Evolutionary conservation across 2,113 vertebrate species (phyloP), one percentile per base, ranked within the genome.

Genomic region (Patagioenas fasciata): DNA sequence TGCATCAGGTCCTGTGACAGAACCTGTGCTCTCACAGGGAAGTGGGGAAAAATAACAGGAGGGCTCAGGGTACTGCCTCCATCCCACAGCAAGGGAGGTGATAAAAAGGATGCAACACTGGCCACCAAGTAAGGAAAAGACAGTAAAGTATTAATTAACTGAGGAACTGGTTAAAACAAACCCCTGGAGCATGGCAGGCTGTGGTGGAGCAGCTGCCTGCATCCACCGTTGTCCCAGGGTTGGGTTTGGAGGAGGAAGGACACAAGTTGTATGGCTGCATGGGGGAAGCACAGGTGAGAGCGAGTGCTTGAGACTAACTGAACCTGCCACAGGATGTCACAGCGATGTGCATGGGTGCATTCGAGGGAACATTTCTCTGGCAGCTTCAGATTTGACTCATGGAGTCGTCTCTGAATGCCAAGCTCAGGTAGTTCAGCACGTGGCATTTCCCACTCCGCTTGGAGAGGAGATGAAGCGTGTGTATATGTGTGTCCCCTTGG

Each of bases 171-270:
- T 85, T 38, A 70, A 87, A 36, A 7, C 38, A 20, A 42, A 67
- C 16, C 24, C 53, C 53, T n/a, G 0, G 1, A 34, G 28, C 4
- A 0, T 2, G 3, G 57, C 28, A 29, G 0, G 0, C 25, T 23
- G 54, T 0, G 1, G 1, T 1, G 13, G 38, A 38, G 48, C 21
- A 47, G 42, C 72, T 0, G 0, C 18, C 31, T 44, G 32, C 47
- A 36, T 17, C 29, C 50, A 2, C 67, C 10, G 0, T 29, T 23
- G 18, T 38, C 12, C 14, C 3, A 3, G 31, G 11, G 25, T 32
- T 7, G 26, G 21, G 7, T 47, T 47, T 47, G 21, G 10, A 13
- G 5, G 10, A 10, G 5, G 15, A 32, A 64, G 58, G 26, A 40
- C 28, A 8, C 40, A 80, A 85, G 38, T 17, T 25, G 54, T 32